phyloP scores from a whole-genome alignment of 92 coral and sea anemone species.

The Epizoanthus scotinus region DNA sequence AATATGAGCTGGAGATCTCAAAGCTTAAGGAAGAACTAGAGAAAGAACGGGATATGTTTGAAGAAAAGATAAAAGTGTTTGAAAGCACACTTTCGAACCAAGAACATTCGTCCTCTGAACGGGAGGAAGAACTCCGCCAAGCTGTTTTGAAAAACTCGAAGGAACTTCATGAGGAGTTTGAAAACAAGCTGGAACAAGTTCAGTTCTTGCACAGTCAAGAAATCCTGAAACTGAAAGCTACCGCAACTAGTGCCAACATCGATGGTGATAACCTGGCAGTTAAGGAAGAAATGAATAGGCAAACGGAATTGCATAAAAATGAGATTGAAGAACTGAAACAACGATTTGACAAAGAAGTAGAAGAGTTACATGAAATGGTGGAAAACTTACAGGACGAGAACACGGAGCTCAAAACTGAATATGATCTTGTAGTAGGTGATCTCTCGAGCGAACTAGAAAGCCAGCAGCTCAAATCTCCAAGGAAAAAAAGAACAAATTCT shows the following conservation, averaged over 20 bases:
- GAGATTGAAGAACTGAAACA: constrained; percentile 71
- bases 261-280: constrained; percentile 50
- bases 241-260: constrained; percentile 44
- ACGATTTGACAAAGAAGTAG: constrained; percentile 68
- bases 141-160: background rate
- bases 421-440: constrained; percentile 82
- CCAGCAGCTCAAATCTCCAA: constrained; percentile 42
- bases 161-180: background rate
- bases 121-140: constrained; percentile 1
- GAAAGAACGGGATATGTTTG: constrained; percentile 39
- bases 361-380: constrained; percentile 71
- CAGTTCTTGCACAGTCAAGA: constrained; percentile 7
- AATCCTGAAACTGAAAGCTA: constrained; percentile 28
- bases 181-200: constrained; percentile 10
- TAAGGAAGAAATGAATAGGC: constrained; percentile 54
- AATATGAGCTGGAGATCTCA: constrained; percentile 25
- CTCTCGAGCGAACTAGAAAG: constrained; percentile 75
- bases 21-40: constrained; percentile 54
- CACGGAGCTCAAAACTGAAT: constrained; percentile 80
- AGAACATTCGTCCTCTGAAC: constrained; percentile 21
- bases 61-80: constrained; percentile 49
- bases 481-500: constrained; percentile 44
- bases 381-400: constrained; percentile 85
- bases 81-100: constrained; percentile 1
- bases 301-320: constrained; percentile 34